Conservation (phyloP, 1,140 invertebrate genomes). For the Drosophila nigrodunni region DNA sequence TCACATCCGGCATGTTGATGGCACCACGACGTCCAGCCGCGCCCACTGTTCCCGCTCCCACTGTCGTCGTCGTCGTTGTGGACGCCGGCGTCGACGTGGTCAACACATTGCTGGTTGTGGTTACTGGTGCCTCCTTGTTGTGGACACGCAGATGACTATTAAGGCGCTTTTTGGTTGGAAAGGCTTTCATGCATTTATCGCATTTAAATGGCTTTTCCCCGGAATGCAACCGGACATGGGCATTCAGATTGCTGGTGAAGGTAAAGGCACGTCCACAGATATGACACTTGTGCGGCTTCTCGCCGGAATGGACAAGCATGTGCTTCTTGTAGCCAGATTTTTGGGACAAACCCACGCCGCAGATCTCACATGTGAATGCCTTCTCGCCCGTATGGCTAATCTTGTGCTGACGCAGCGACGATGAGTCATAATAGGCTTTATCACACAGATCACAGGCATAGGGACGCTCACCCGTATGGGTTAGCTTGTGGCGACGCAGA, state of each 20-base stretch:
- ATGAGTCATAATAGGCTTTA: slow-evolving; percentile 80
- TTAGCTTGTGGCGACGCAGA: slow-evolving; percentile 61
- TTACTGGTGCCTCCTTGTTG: slow-evolving; percentile 59
- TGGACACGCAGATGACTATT: slow-evolving; percentile 70
- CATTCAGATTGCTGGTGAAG: slow-evolving; percentile 82
- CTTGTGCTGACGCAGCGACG: slow-evolving; percentile 77
- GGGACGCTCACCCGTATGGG: slow-evolving; percentile 72
- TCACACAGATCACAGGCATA: slow-evolving; percentile 76
- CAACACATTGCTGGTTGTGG: slow-evolving; percentile 4
- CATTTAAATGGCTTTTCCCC: slow-evolving; percentile 87
- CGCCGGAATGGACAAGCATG: slow-evolving; percentile 79
- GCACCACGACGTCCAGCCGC: slow-evolving; percentile 29
- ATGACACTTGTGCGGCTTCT: slow-evolving; percentile 76
- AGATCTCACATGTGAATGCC: slow-evolving; percentile 81
- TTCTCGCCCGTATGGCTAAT: slow-evolving; percentile 78
- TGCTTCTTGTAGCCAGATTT: slow-evolving; percentile 84
- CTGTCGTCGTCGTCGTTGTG: too few species aligned
- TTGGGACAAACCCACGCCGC: slow-evolving; percentile 79
- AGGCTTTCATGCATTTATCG: slow-evolving; percentile 66
- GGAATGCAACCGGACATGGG: slow-evolving; percentile 87
- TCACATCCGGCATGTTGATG: slow-evolving; percentile 45
- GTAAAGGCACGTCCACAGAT: slow-evolving; percentile 77
- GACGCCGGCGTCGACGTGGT: neutral
- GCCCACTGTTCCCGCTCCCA: too few species aligned
- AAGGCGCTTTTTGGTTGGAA: slow-evolving; percentile 75